These are phyloP conservation scores for Lumbricus terrestris DNA, from an alignment of 2,888 invertebrate species.

Conservation along the genomic window DNA sequence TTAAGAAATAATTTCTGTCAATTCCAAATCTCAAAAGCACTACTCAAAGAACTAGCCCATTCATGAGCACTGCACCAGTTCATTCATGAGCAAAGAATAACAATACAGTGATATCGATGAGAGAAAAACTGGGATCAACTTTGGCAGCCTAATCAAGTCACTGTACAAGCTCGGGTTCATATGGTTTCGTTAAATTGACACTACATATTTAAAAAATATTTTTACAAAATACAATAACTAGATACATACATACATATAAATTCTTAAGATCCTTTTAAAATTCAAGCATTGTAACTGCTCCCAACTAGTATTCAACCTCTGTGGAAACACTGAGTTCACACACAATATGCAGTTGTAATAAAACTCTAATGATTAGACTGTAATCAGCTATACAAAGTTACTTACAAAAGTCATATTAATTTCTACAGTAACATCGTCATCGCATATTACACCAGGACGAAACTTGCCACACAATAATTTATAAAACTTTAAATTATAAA, in stretches of 20 bases:
- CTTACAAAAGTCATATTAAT: too few species aligned
- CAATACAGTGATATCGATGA: neutral
- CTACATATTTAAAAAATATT: neutral
- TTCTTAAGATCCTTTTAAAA: neutral
- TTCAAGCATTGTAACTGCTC: neutral
- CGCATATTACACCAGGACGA: too few species aligned
- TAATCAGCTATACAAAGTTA: too few species aligned
- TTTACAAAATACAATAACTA: neutral
- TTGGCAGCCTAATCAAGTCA: neutral
- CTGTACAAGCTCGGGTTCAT: neutral
- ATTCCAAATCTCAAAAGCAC: too few species aligned
- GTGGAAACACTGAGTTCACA: neutral
- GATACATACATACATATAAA: too few species aligned
- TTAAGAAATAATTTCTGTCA: neutral
- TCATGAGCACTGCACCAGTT: too few species aligned
- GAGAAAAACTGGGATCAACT: neutral
- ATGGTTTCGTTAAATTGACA: neutral
- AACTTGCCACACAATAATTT: too few species aligned
- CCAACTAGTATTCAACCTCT: neutral
- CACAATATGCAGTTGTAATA: neutral
- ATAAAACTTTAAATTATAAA: too few species aligned
- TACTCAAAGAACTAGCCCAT: too few species aligned
- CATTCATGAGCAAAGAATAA: neutral
- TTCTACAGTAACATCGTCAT: too few species aligned
- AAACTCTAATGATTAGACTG: too few species aligned